Conservation (phyloP, 2,113 vertebrate species). For the Nothocercus julius region DNA sequence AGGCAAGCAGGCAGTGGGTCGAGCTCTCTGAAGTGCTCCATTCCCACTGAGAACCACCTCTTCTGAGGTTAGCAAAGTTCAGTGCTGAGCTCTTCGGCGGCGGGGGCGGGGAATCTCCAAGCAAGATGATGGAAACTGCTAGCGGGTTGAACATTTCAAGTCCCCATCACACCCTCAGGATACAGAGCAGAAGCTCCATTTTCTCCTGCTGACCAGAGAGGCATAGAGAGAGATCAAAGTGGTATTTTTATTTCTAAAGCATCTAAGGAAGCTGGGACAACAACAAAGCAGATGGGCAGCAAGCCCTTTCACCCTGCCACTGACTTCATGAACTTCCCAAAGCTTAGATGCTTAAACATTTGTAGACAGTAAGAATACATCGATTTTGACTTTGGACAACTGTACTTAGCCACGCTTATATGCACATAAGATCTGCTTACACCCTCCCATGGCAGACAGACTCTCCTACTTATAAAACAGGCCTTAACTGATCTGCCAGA, state of each 20-base stretch:
- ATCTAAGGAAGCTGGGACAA: neutral
- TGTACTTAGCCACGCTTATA: neutral
- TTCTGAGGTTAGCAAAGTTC: neutral
- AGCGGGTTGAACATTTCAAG: neutral
- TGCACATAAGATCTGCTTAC: neutral
- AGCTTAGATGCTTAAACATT: neutral
- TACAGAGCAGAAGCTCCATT: neutral
- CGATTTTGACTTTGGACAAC: neutral
- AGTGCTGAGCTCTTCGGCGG: neutral
- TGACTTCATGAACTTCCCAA: neutral
- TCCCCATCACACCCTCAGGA: neutral
- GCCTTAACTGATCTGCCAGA: neutral
- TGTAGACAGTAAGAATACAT: neutral
- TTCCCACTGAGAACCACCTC: neutral
- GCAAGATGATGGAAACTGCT: neutral
- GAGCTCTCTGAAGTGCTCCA: neutral
- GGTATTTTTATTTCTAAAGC: neutral
- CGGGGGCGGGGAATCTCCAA: neutral
- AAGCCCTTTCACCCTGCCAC: neutral
- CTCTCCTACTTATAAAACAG: neutral
- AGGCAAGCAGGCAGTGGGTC: neutral
- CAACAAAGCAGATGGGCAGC: neutral
- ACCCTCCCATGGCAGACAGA: neutral
- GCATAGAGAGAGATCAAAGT: neutral
- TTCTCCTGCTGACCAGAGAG: neutral